phyloP scores from a whole-genome alignment of 2,113 vertebrate species.

The Tor tambroides region DNA sequence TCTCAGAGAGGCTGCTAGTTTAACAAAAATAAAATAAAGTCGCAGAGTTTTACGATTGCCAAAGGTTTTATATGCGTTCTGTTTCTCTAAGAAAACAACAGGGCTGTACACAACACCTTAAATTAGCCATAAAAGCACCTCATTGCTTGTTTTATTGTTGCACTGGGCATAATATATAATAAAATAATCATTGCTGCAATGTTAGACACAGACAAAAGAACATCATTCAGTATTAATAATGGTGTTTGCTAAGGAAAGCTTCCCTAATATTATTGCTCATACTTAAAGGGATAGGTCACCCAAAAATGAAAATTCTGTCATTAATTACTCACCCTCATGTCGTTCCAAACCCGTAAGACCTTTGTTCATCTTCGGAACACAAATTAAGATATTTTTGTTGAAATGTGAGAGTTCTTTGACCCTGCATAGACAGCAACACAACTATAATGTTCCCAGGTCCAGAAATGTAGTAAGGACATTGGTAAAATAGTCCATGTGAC shows the following conservation, averaged over 20 bases:
- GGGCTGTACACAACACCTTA: background rate
- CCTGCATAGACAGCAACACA: no score
- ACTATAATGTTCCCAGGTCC: no score
- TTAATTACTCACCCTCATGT: no score
- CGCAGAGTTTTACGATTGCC: background rate
- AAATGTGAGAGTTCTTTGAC: no score
- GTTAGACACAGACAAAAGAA: background rate
- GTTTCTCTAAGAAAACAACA: constrained; percentile 26
- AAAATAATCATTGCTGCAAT: background rate
- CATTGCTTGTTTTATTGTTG: constrained; percentile 16
- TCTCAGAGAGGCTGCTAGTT: background rate
- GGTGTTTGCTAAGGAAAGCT: background rate
- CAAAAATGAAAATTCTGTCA: no score
- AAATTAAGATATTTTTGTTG: no score
- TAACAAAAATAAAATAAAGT: constrained; percentile 8
- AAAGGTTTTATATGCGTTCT: constrained; percentile 2
- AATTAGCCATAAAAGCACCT: background rate
- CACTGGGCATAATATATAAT: constrained; percentile 14
- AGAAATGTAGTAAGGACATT: no score
- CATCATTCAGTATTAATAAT: background rate
- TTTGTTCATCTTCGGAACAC: no score
- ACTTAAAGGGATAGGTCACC: no score
- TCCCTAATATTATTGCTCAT: background rate
- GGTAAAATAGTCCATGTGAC: no score
- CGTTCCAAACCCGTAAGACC: no score